These are phyloP conservation scores for Macrobrachium rosenbergii DNA, from an alignment of 1,140 invertebrate species.

Conservation along the genomic window DNA sequence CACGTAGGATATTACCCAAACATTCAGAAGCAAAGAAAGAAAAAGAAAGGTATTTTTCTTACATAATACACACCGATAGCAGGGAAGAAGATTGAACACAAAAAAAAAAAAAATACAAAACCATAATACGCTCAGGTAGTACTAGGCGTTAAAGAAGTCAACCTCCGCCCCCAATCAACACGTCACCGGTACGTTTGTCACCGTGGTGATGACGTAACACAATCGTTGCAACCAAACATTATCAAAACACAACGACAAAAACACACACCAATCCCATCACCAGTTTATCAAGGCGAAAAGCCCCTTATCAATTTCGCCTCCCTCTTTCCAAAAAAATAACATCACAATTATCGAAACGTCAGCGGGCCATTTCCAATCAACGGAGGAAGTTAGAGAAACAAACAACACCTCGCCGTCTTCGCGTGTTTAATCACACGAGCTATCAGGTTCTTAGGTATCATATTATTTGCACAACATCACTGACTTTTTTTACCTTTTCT, in stretches of 20 bases:
- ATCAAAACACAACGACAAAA: constrained; percentile 13
- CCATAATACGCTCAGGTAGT: neutral
- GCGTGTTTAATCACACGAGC: constrained; percentile 46
- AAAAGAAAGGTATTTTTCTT: too few relatives aligned
- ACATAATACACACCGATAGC: too few relatives aligned
- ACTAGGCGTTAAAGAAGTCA: constrained; percentile 29
- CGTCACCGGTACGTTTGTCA: constrained; percentile 54
- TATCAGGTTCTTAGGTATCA: constrained; percentile 29
- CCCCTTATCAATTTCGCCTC: too few relatives aligned
- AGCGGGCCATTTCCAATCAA: constrained; percentile 53
- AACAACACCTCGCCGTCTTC: too few relatives aligned
- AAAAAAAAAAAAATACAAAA: neutral
- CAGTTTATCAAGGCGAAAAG: too few relatives aligned
- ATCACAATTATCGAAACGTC: constrained; percentile 57
- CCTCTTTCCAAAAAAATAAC: too few relatives aligned
- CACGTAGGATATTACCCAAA: too few relatives aligned
- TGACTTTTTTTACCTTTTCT: neutral
- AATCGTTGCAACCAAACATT: constrained; percentile 34
- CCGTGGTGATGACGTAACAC: too few relatives aligned
- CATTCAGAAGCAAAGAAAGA: neutral
- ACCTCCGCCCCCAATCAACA: constrained; percentile 42
- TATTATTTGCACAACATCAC: neutral
- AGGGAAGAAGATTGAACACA: neutral
- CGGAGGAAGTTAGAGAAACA: constrained; percentile 47
- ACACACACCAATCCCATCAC: too few relatives aligned